Base-by-base conservation (phyloP, 1,140 invertebrate species). In the Oscheius sp. region DNA sequence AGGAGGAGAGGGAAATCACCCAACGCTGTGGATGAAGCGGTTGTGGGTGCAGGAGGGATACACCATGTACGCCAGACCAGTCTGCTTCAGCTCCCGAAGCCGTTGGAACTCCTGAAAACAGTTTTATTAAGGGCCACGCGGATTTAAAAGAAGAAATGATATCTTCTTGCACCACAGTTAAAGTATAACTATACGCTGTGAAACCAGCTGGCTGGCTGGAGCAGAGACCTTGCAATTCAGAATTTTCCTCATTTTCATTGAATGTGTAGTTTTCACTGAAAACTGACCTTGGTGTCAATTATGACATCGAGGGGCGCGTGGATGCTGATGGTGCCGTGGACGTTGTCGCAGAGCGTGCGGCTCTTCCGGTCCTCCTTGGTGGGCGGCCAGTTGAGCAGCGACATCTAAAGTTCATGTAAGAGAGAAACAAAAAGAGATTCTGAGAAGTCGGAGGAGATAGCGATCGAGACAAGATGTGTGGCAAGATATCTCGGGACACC, bases 21-120 rank as follows among this genome's bases (percentile, higher is more conserved):
- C 76, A 10, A 77, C 29, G 3, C 58, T 65, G 46, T 77, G 76
- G 2, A 52, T 55, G 61, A 77, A 77, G 49, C 76, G 52, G 1
- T 58, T 38, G 31, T 77, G 76, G 23, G 73, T 62, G 32, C 62
- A 36, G 20, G 45, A 64, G 10, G 76, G 76, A 49, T 77, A 77
- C n/a, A 77, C 76, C 18, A 46, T 13, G 32, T 42, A 29, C 15
- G 46, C 62, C 1, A 69, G 23, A 4, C 75, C 75, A 10, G 61
- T 42, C 34, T 77, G 75, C 29, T 68, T 68, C 55, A 77, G 45
- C n/a, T 36, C 38, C 1, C 75, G 72, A 13, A 77, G 38, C n/a
- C 75, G n/a, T 58, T 77, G 75, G 34, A 75, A 77, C 49, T 75
- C 74, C n/a, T 68, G 36, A 36, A 49, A 29, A 67, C 23, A 7